Percentiles rank a stretch among this genome's conserved stretches.
Conservation (phyloP, 2,113 vertebrate species). For the Pholis gunnellus region DNA sequence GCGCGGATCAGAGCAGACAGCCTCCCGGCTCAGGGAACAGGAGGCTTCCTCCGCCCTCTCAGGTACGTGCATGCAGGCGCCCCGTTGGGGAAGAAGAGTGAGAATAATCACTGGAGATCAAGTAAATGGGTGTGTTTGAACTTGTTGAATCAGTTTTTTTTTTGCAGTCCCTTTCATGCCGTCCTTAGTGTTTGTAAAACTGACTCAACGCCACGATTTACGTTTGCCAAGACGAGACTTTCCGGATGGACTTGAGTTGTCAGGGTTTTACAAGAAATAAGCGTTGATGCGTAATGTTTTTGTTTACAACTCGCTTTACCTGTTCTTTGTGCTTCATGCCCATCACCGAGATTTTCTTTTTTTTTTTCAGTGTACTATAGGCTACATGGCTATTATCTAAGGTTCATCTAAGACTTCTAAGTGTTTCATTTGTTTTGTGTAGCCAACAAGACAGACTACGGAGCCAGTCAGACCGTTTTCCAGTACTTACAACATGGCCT, state of each 20-base stretch:
- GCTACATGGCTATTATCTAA: not conserved
- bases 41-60: constrained; percentile 71
- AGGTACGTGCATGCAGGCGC: constrained; percentile 79
- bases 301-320: constrained; percentile 27
- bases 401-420: not conserved
- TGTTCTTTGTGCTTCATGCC: not conserved
- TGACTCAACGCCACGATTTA: constrained; percentile 1
- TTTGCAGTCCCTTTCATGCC: constrained; percentile 18
- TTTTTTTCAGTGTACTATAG: not conserved
- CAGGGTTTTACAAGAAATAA: constrained; percentile 11
- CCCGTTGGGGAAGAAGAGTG: constrained; percentile 36
- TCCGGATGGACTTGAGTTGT: constrained; percentile 37
- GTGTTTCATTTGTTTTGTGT: constrained; percentile 31
- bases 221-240: constrained; percentile 18
- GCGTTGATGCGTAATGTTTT: constrained; percentile 9
- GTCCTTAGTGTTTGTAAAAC: constrained; percentile 12
- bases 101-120: constrained; percentile 47
- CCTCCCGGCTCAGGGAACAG: constrained; percentile 61
- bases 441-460: constrained; percentile 39
- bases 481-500: constrained; percentile 1
- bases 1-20: constrained; percentile 79
- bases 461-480: constrained; percentile 24
- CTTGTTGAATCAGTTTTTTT: constrained; percentile 38
- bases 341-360: not conserved
- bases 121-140: constrained; percentile 53